phyloP scores from a whole-genome alignment of 2,888 invertebrate species.

The Sinohyriopsis cumingii region DNA sequence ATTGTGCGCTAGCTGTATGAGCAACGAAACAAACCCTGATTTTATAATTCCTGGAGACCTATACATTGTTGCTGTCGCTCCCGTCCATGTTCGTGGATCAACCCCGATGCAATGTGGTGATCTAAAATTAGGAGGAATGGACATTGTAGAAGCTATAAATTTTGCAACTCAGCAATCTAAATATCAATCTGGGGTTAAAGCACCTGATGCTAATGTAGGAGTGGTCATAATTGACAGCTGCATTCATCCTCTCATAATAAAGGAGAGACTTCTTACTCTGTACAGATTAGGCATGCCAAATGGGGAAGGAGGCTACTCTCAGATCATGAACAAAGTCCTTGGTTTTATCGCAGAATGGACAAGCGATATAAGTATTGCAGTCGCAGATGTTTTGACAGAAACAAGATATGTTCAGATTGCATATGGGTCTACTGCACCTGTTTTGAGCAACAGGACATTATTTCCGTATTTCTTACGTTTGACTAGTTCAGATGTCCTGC shows the following conservation, averaged over 20 bases:
- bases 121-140: slow-evolving; percentile 28
- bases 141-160: slow-evolving; percentile 35
- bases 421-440: slow-evolving; percentile 37
- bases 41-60: slow-evolving; percentile 32
- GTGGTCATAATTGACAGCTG: slow-evolving; percentile 45
- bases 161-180: slow-evolving; percentile 30
- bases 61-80: slow-evolving; percentile 39
- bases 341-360: slow-evolving; percentile 41
- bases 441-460: slow-evolving; percentile 25
- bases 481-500: slow-evolving; percentile 34
- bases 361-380: slow-evolving; percentile 35
- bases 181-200: neutral
- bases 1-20: slow-evolving; percentile 16
- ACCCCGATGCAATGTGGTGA: slow-evolving; percentile 33
- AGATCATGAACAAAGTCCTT: slow-evolving; percentile 29
- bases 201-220: slow-evolving; percentile 33
- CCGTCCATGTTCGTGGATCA: slow-evolving; percentile 30
- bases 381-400: slow-evolving; percentile 28
- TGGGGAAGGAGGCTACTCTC: slow-evolving; percentile 16
- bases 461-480: slow-evolving; percentile 40
- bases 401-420: slow-evolving; percentile 30
- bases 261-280: slow-evolving; percentile 36
- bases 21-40: neutral
- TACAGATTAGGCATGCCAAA: slow-evolving; percentile 26
- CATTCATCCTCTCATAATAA: slow-evolving; percentile 35